Evolutionary conservation across 1,140 invertebrate genomes (phyloP), one percentile per base, ranked within the genome.

Genomic region (Caenorhabditis brenneri): DNA sequence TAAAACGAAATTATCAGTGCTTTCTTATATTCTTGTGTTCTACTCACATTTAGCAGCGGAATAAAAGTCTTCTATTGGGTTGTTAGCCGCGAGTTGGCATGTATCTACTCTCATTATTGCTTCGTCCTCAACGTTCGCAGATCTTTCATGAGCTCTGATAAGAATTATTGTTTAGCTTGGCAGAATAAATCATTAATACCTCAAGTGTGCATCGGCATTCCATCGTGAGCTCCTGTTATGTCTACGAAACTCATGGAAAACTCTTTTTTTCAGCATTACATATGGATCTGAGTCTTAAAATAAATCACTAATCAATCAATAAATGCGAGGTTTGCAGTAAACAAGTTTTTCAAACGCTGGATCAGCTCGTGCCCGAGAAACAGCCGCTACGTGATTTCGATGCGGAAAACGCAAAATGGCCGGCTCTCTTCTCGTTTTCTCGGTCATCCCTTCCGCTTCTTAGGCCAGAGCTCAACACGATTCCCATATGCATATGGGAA

Each of bases 51-150:
- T 91, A 15, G 88, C 84, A n/a, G 86, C 88, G 33, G 89, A 88
- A 69, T 85, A 91, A 65, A 88, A 91, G 53, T 90, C 89, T 83
- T 90, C 89, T 7, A 91, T 84, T 0, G 89, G 89, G 27, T 83
- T 82, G 51, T 90, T 90, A 3, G 89, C 89, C 0, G 90, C 90
- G 10, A 91, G 42, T 48, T 90, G 89, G 29, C 87, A 83, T 10
- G 88, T 87, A 84, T 90, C 90, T 1, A 90, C 84, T 19, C 87
- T 27, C 24, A 79, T 65, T n/a, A 88, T 81, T 10, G 87, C 81
- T 80, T 84, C 85, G 36, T 88, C 87, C n/a, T 87, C 84, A 12
- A 88, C 42, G 12, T 69, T 82, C 5, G 84, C 48, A 29, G 60
- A 55, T 29, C 85, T 31, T 79, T 88, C 88, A 53, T 88, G 87